Percentiles rank a stretch among this genome's conserved stretches.
These are phyloP conservation scores for Platyrinchus mystaceus DNA, from an alignment of 2,797 vertebrate species.

Conservation along the genomic window DNA sequence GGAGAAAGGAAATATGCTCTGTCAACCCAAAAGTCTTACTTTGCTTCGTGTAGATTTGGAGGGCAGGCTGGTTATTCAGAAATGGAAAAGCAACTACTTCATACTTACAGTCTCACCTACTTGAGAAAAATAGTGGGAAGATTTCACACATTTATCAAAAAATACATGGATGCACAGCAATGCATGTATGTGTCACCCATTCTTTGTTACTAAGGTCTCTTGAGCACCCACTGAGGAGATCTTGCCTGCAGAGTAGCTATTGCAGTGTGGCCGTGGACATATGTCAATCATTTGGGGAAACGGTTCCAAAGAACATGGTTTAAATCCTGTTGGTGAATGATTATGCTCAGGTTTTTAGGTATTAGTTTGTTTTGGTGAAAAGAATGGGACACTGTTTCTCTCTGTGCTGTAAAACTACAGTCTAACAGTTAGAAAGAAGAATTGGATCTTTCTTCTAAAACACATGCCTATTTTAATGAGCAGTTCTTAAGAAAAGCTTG, in stretches of 20 bases:
- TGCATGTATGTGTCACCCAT: background rate
- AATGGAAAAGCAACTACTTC: background rate
- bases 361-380: background rate
- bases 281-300: background rate
- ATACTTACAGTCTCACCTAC: background rate
- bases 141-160: background rate
- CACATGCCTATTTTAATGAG: background rate
- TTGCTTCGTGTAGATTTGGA: background rate
- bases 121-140: background rate
- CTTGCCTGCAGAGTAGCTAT: background rate
- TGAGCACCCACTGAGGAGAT: background rate
- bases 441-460: background rate
- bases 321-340: background rate
- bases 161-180: background rate
- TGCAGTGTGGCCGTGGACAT: background rate
- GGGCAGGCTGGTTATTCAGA: background rate
- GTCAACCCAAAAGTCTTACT: conserved; percentile 44
- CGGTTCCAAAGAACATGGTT: background rate
- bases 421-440: background rate
- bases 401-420: background rate
- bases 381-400: background rate
- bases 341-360: background rate
- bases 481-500: background rate
- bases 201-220: background rate
- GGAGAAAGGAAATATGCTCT: conserved; percentile 50